A percentile compares a stretch with the other conserved stretches of the same genome.
Evolutionary conservation across 2,797 vertebrate genomes (phyloP).

Genomic region (Phyllotis vaccarum): DNA sequence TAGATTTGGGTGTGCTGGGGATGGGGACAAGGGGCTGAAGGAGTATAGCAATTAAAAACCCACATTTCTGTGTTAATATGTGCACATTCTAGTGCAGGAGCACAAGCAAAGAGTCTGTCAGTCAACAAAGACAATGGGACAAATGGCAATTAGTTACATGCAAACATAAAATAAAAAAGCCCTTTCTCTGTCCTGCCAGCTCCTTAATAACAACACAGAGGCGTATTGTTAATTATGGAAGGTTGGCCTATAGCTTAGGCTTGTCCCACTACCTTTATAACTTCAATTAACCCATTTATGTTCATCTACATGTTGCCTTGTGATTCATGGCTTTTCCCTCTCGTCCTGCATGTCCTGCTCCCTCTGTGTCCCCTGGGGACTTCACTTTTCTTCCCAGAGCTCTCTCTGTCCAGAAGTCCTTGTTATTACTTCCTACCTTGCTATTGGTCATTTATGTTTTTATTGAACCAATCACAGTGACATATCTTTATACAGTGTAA

Average conservation of each 20-base stretch:
- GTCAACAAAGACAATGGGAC: not conserved
- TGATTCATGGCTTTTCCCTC: not conserved
- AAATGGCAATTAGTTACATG: not conserved
- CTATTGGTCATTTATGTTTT: not conserved
- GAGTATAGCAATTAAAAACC: not conserved
- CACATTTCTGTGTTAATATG: not conserved
- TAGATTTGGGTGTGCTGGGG: not conserved
- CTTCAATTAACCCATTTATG: not conserved
- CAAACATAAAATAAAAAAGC: not conserved
- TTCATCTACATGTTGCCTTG: not conserved
- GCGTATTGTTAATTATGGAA: not conserved
- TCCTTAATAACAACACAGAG: not conserved
- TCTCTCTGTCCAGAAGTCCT: not conserved
- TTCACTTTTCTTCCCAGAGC: not conserved
- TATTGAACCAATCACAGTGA: not conserved
- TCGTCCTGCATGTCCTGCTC: not conserved
- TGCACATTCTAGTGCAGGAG: not conserved
- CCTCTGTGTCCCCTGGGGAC: not conserved
- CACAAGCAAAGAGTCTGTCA: not conserved
- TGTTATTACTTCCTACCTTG: not conserved
- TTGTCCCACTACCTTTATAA: not conserved
- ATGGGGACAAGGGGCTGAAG: not conserved
- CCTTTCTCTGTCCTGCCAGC: not conserved
- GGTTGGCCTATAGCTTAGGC: not conserved
- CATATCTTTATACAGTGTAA: not conserved